A percentile compares a stretch with the other conserved stretches of the same genome.
These are phyloP conservation scores for Talpa occidentalis DNA, from an alignment of 2,113 vertebrate genomes.

Conservation along the genomic window DNA sequence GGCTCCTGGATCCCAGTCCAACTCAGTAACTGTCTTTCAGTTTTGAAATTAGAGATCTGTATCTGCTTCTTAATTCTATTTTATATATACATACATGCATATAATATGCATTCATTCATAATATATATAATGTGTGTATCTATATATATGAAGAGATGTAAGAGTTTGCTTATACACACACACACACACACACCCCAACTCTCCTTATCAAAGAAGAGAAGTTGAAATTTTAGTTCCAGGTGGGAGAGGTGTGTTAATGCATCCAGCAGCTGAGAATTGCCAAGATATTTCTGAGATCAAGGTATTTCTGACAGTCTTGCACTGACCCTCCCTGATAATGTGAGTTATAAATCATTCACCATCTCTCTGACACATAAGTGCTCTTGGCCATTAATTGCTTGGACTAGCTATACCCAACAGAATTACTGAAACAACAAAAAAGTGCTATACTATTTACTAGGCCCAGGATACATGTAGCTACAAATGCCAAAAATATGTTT, in stretches of 20 bases:
- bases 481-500: background rate
- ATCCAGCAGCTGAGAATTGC: background rate
- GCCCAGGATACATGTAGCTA: background rate
- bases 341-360: background rate
- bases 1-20: too few relatives aligned
- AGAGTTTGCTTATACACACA: too few relatives aligned
- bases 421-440: background rate
- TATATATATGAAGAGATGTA: too few relatives aligned
- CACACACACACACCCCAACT: too few relatives aligned
- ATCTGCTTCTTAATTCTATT: background rate
- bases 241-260: background rate
- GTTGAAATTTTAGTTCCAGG: background rate
- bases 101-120: too few relatives aligned
- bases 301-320: rapidly evolving
- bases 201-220: background rate
- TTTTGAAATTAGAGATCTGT: background rate
- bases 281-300: background rate
- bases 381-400: background rate
- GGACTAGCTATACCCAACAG: background rate
- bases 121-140: too few relatives aligned
- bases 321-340: background rate
- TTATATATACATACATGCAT: too few relatives aligned
- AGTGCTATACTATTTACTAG: background rate
- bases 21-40: background rate
- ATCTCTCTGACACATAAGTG: background rate